phyloP scores from a whole-genome alignment of 2,888 invertebrate genomes.

The Zonitis immaculata region DNA sequence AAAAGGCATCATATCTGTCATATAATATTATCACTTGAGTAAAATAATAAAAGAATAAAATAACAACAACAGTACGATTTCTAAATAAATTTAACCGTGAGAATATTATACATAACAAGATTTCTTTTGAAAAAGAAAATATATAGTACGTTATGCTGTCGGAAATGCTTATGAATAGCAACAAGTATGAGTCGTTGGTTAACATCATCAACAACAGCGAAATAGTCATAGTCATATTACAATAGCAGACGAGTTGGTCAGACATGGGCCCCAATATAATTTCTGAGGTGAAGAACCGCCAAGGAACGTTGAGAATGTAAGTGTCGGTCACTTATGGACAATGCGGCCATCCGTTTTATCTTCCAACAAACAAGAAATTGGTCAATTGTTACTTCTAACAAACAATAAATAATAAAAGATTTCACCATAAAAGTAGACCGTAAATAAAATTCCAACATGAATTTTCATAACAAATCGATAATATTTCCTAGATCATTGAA shows the following conservation, averaged over 20 bases:
- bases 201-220: slow-evolving; percentile 2
- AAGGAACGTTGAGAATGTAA: slow-evolving; percentile 34
- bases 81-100: neutral
- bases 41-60: too few species aligned
- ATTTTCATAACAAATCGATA: too few species aligned
- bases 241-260: slow-evolving; percentile 20
- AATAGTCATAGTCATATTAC: neutral
- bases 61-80: neutral
- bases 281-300: slow-evolving; percentile 37
- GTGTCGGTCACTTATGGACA: slow-evolving; percentile 34
- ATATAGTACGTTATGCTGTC: neutral
- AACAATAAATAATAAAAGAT: neutral
- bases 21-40: neutral
- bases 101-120: too few species aligned
- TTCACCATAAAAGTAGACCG: neutral
- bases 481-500: neutral
- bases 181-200: slow-evolving; percentile 15
- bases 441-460: neutral
- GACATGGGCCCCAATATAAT: slow-evolving; percentile 22
- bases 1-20: neutral
- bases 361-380: slow-evolving; percentile 8
- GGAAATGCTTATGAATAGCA: slow-evolving; percentile 21
- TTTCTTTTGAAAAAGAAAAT: neutral
- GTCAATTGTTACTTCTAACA: neutral
- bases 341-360: slow-evolving; percentile 31